phyloP scores from a whole-genome alignment of 2,888 invertebrate genomes.

The Tryphoninae sp. region DNA sequence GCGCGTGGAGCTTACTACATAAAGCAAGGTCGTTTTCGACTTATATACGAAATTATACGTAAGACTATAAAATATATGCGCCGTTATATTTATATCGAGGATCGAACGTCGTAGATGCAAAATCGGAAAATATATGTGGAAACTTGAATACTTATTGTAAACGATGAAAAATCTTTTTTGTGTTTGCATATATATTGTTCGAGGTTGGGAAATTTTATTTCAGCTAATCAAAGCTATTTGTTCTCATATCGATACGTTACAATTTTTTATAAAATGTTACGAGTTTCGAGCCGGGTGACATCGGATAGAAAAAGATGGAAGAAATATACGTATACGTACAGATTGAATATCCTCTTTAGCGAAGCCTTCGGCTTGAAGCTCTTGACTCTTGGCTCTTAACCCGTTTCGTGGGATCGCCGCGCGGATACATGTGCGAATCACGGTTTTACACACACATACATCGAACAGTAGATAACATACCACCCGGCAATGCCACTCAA shows the following conservation, averaged over 20 bases:
- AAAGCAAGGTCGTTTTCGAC: conserved; percentile 55
- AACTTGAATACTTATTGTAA: neutral
- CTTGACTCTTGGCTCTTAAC: conserved; percentile 74
- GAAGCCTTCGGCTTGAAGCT: conserved; percentile 69
- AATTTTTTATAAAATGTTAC: neutral
- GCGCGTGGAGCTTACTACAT: conserved; percentile 47
- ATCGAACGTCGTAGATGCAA: neutral
- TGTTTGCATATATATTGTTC: too few relatives aligned
- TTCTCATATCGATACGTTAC: neutral
- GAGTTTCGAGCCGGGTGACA: conserved; percentile 31
- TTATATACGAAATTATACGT: conserved; percentile 52
- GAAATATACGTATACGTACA: conserved; percentile 11
- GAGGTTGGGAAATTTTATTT: neutral
- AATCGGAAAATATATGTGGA: conserved; percentile 13
- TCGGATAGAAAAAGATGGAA: conserved; percentile 28
- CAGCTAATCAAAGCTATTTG: neutral
- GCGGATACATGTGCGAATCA: conserved; percentile 48
- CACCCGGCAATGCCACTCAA: conserved; percentile 68
- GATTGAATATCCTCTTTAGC: conserved; percentile 71
- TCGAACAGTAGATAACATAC: conserved; percentile 44
- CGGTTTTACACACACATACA: conserved; percentile 48
- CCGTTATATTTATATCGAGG: conserved; percentile 11
- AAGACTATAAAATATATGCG: conserved; percentile 24
- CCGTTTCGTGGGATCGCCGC: conserved; percentile 69
- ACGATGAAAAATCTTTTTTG: neutral